These are phyloP conservation scores for Orgyia antiqua DNA, from an alignment of 2,888 invertebrate genomes.

Conservation along the genomic window DNA sequence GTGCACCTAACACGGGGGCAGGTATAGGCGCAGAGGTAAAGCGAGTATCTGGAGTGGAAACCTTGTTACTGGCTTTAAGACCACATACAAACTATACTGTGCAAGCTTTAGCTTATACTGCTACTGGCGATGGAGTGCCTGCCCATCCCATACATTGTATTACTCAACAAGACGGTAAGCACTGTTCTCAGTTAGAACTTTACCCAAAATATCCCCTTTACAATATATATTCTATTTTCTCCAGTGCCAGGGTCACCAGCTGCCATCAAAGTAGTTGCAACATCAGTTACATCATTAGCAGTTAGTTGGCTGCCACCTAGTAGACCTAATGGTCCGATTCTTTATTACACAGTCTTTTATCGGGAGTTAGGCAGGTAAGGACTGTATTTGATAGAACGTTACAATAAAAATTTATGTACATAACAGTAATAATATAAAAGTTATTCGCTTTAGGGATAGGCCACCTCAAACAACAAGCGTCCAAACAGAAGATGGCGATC, in stretches of 20 bases:
- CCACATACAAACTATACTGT: constrained; percentile 94
- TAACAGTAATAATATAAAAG: not conserved
- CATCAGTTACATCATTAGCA: constrained; percentile 89
- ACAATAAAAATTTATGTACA: not conserved
- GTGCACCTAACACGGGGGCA: constrained; percentile 29
- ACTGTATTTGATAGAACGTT: too few relatives aligned
- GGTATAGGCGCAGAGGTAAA: constrained; percentile 86
- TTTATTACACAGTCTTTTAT: constrained; percentile 89
- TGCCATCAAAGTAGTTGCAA: constrained; percentile 89
- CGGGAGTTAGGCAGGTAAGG: constrained; percentile 83
- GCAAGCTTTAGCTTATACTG: constrained; percentile 89
- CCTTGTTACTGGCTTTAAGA: constrained; percentile 86
- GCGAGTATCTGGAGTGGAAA: constrained; percentile 87
- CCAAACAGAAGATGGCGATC: constrained; percentile 58
- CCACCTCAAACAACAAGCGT: constrained; percentile 67
- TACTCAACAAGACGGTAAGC: constrained; percentile 92
- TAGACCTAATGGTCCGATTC: constrained; percentile 88
- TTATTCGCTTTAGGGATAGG: constrained; percentile 45
- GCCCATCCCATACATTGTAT: constrained; percentile 87
- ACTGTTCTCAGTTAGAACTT: too few relatives aligned
- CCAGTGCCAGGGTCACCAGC: constrained; percentile 91
- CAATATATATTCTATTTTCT: too few relatives aligned
- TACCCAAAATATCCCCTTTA: too few relatives aligned
- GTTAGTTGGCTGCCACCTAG: constrained; percentile 91
- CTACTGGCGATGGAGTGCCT: constrained; percentile 90